Evolutionary conservation across 2,113 vertebrate genomes (phyloP), one percentile per base, ranked within the genome.

Genomic region (Eudyptes chrysolophus): DNA sequence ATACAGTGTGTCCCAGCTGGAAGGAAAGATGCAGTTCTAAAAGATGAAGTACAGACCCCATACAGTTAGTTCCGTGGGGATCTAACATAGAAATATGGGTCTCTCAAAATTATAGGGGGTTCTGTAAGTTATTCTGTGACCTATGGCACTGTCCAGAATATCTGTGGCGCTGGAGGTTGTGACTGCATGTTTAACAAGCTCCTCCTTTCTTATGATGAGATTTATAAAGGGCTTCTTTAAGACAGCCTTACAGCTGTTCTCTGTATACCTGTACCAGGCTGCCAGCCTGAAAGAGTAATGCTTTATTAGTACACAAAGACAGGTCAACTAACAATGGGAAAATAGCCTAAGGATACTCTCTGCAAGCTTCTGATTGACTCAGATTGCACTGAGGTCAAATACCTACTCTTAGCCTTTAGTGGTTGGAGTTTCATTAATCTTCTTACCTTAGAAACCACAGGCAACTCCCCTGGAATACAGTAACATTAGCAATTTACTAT

Each of bases 401-500:
- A 95, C 48, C 62, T 86, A 72, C 61, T 89, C 78, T 72, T 61
- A 95, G 93, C 75, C 87, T 97, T 68, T 44, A 96, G 90, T 78
- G 78, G 42, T 3, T 84, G 79, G 62, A 92, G 81, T 70, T 94
- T 92, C 94, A 97, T 97, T 98, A 72, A 97, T 97, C 93, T 89
- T 93, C 72, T 90, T 90, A 95, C 95, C 60, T 85, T 70, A 70
- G 81, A 94, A 96, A 84, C 82, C 66, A 77, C 34, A 44, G 58
- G 90, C 32, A 78, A 38, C 11, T 76, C 69, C 84, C 62, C 36
- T 55, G 48, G 46, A 94, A 93, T 75, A 92, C 70, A 96, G 84
- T 38, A 72, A 79, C 72, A 82, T 86, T 78, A 88, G 83, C 84
- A 90, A 92, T 82, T 74, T 90, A 51, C 77, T n/a, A 49, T 71